Evolutionary conservation across 53 echinoderm and acorn worm genomes (phyloP).

Genomic region (Patiria pectinifera): DNA sequence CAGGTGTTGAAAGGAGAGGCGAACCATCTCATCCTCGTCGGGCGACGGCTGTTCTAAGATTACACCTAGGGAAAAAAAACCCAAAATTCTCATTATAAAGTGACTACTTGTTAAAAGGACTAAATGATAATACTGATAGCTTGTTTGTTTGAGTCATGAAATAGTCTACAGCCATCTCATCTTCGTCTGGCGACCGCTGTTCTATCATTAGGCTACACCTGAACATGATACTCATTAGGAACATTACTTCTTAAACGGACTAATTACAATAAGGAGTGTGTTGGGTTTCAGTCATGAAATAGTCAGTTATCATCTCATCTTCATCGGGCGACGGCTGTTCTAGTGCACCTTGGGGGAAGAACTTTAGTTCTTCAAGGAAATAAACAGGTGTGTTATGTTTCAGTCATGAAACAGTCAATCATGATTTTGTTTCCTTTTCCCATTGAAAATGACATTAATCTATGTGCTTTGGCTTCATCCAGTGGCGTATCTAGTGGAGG

Average conservation of each 20-base stretch:
- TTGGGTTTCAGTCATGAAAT: no score
- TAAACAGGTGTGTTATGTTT: not conserved
- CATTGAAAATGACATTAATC: no score
- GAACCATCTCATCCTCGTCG: slow-evolving; percentile 73
- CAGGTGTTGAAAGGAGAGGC: slow-evolving; percentile 80
- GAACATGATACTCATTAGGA: no score
- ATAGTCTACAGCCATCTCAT: no score
- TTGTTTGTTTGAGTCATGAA: not conserved
- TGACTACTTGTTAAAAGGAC: no score
- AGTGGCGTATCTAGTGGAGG: no score
- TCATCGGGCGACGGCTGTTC: slow-evolving; percentile 73
- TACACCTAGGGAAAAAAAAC: slow-evolving; percentile 61
- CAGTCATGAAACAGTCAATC: not conserved
- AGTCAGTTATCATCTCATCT: slow-evolving; percentile 64
- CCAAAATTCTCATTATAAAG: not conserved
- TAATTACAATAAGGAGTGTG: no score
- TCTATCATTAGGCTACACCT: no score
- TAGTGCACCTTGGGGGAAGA: slow-evolving; percentile 65
- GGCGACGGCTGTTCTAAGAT: slow-evolving; percentile 76
- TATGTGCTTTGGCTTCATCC: no score
- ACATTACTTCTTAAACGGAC: no score
- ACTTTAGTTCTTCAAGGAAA: not conserved
- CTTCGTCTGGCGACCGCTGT: no score
- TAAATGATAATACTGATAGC: not conserved
- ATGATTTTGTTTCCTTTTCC: not conserved